phyloP scores from a whole-genome alignment of 2,797 vertebrate genomes.

The Octomys mimax region DNA sequence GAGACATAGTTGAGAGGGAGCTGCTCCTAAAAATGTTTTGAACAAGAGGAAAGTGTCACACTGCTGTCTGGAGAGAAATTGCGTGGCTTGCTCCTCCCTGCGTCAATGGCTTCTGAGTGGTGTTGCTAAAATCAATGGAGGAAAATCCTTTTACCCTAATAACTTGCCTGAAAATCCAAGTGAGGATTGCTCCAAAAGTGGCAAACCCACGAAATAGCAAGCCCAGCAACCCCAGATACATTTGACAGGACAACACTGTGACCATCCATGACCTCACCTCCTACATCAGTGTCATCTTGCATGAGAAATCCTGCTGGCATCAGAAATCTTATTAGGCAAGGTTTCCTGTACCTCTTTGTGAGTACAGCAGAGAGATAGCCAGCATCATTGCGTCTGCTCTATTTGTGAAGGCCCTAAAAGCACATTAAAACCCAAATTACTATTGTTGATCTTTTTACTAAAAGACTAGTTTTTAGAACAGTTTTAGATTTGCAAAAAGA shows the following conservation, averaged over 20 bases:
- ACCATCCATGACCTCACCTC: background rate
- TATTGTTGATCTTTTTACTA: background rate
- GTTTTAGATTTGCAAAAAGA: constrained; percentile 24
- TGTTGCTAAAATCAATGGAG: background rate
- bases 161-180: background rate
- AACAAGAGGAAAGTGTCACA: background rate
- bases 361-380: background rate
- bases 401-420: constrained; percentile 33
- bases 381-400: background rate
- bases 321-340: background rate
- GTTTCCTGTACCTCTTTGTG: background rate
- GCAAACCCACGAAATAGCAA: background rate
- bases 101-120: background rate
- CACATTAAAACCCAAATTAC: background rate
- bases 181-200: background rate
- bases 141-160: background rate
- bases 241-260: background rate
- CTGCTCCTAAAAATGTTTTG: background rate
- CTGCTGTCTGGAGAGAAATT: background rate
- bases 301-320: background rate
- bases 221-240: background rate
- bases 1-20: background rate
- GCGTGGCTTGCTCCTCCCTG: background rate
- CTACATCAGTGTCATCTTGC: background rate
- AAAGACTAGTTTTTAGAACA: constrained; percentile 6